phyloP scores from a whole-genome alignment of 2,113 vertebrate genomes.

The Strix uralensis region DNA sequence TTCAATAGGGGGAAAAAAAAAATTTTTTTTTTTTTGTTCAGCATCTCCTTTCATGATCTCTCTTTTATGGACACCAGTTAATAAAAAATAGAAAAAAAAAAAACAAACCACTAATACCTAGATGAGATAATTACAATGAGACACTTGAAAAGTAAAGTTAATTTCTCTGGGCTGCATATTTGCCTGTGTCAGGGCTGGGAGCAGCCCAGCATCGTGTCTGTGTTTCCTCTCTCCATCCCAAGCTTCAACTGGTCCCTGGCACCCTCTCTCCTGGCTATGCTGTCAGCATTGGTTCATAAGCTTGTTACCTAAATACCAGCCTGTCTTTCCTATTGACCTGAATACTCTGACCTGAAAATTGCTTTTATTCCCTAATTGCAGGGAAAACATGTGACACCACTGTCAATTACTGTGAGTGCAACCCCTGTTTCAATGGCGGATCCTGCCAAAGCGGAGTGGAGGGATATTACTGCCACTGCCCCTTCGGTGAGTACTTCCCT shows the following conservation, averaged over 20 bases:
- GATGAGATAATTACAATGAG: not conserved
- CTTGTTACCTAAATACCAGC: not conserved
- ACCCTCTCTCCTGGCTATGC: not conserved
- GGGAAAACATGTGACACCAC: constrained; percentile 92
- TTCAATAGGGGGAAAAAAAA: not conserved
- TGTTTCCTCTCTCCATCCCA: not conserved
- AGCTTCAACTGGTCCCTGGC: fast-evolving
- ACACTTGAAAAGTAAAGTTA: not conserved
- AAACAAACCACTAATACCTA: not conserved
- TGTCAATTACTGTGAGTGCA: constrained; percentile 97
- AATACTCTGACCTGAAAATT: not conserved
- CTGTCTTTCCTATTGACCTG: not conserved
- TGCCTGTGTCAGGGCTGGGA: not conserved
- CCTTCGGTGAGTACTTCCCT: constrained; percentile 87
- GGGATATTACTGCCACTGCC: constrained; percentile 94
- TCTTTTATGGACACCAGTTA: not conserved
- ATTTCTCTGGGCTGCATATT: not conserved
- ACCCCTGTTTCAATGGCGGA: constrained; percentile 96
- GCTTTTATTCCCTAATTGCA: constrained; percentile 51
- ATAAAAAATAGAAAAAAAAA: not conserved
- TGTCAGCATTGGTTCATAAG: not conserved
- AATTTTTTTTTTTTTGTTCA: not conserved
- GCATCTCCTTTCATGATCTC: not conserved
- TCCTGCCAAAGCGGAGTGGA: constrained; percentile 94
- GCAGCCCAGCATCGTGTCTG: not conserved